Evolutionary conservation across 2,113 vertebrate genomes (phyloP), one percentile per base, ranked within the genome.

Genomic region (Mesitornis unicolor): DNA sequence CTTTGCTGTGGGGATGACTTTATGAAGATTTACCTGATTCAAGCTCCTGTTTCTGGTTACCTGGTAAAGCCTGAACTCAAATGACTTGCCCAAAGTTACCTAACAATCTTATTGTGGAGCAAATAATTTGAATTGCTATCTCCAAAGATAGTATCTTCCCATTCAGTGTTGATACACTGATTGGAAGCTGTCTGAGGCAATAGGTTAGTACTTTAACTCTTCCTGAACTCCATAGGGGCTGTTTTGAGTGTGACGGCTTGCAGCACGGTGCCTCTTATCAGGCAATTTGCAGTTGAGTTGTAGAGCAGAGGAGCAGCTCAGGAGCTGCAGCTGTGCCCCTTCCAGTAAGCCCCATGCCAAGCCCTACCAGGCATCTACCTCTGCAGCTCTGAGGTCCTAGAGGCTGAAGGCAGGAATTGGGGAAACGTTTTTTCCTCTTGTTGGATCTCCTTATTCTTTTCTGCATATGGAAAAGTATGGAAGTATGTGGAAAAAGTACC

Each of bases 131-230:
- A 82, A 40, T 24, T 22, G 42, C 0, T 54, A 10, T 35, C 26
- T 68, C 56, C 60, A 7, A 54, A 64, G 61, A 19, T 6, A 20
- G 16, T 22, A 35, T 10, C 35, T 43, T 40, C 21, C 81, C 13
- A 8, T 10, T 71, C 2, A 5, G 24, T 26, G 53, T n/a, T 0
- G 0, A 14, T 71, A 35, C 48, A 4, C 18, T 12, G 81, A 57
- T 56, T 16, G 31, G 74, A 22, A 67, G 45, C 38, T 60, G 31
- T 75, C 35, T 67, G 68, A 75, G 73, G 70, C 42, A 20, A 4
- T 2, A 8, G 36, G 13, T 28, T 24, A 63, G 64, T 69, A 16
- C 56, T 92, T 38, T 33, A 67, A 7, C 54, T 63, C 42, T 77
- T 57, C 65, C 63, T 48, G 69, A 20, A 6, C 57, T 70, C 70